These are phyloP conservation scores for Leucania comma DNA, from an alignment of 2,888 invertebrate species.

Conservation along the genomic window DNA sequence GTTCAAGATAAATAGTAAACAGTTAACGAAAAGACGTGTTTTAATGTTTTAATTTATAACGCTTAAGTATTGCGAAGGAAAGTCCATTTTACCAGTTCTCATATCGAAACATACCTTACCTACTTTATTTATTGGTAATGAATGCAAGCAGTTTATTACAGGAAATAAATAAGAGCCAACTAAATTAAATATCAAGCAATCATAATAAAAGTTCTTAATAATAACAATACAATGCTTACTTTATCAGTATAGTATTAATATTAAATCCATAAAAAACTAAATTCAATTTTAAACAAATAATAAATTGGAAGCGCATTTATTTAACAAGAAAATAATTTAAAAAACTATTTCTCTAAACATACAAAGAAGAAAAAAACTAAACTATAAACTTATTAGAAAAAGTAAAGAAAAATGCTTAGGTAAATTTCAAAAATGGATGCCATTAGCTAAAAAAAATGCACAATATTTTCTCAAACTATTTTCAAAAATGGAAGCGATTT, in stretches of 20 bases:
- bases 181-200: constrained; percentile 17
- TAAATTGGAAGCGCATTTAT: not conserved
- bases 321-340: too few relatives aligned
- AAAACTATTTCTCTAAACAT: too few relatives aligned
- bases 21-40: not conserved
- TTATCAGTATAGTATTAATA: constrained; percentile 9
- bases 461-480: constrained; percentile 11
- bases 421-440: not conserved
- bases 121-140: not conserved
- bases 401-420: too few relatives aligned
- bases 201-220: constrained; percentile 10
- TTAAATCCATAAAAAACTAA: not conserved
- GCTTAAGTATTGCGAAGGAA: too few relatives aligned
- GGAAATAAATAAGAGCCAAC: constrained; percentile 11
- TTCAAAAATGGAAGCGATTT: constrained; percentile 55
- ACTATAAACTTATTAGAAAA: not conserved
- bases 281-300: not conserved
- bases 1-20: too few relatives aligned
- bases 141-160: constrained; percentile 7
- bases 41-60: too few relatives aligned
- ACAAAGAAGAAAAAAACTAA: not conserved
- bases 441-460: not conserved
- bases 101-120: not conserved
- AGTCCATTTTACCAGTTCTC: not conserved
- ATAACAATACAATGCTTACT: not conserved